Conservation (phyloP, 2,797 vertebrate species). For the Enteromius afrohamiltoni region DNA sequence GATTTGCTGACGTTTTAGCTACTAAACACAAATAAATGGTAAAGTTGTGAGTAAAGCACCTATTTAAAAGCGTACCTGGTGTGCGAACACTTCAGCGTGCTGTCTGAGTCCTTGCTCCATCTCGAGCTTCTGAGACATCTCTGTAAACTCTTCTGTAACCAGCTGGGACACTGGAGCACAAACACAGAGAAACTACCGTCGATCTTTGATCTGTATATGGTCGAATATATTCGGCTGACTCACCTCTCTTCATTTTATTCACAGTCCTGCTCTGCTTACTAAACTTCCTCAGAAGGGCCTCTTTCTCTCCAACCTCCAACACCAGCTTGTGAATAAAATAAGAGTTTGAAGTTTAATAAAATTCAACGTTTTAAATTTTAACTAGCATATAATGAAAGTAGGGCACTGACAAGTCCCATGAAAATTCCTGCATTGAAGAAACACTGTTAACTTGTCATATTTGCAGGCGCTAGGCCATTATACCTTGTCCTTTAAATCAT, state of each 20-base stretch:
- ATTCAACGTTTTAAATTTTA: background rate
- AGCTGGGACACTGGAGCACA: constrained; percentile 75
- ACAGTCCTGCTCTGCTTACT: constrained; percentile 73
- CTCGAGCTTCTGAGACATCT: constrained; percentile 79
- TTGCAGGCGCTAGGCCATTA: background rate
- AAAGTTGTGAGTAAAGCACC: background rate
- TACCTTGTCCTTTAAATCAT: constrained; percentile 77
- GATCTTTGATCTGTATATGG: background rate
- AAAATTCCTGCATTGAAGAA: background rate
- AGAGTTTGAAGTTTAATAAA: background rate
- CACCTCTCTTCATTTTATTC: constrained; percentile 80
- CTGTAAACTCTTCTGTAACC: constrained; percentile 78
- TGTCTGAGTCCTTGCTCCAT: constrained; percentile 81
- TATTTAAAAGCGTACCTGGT: constrained; percentile 72
- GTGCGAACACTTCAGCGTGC: constrained; percentile 80
- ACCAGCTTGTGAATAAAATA: constrained; percentile 61
- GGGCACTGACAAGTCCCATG: background rate
- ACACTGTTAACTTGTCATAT: background rate
- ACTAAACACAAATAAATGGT: background rate
- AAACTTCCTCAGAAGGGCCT: constrained; percentile 70
- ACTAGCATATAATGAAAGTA: background rate
- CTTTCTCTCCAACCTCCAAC: constrained; percentile 72
- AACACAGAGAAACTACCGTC: constrained; percentile 17
- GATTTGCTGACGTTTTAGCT: background rate
- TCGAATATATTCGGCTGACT: constrained; percentile 12